Percentiles rank a stretch among this genome's conserved stretches.
phyloP scores from a whole-genome alignment of 2,888 invertebrate genomes.

The Tyria jacobaeae region DNA sequence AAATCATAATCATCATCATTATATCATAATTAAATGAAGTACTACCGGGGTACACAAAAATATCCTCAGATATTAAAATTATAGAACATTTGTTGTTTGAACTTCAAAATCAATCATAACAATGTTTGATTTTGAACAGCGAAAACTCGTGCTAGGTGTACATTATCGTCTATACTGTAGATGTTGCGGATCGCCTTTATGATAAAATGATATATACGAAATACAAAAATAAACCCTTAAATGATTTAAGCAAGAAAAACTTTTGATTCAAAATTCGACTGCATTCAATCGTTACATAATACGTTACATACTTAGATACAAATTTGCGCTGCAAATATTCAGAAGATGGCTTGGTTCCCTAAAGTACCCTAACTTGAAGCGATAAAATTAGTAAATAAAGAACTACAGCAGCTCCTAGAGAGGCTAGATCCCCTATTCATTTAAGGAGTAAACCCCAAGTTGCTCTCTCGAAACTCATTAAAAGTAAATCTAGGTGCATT shows the following conservation, averaged over 20 bases:
- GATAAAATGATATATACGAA: not conserved
- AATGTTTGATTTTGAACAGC: too few relatives aligned
- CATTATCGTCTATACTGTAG: not conserved
- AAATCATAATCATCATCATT: too few relatives aligned
- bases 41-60: too few relatives aligned
- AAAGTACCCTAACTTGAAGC: conserved; percentile 22
- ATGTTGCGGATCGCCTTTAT: not conserved
- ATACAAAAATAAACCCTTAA: not conserved
- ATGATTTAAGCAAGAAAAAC: not conserved
- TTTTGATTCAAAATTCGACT: not conserved
- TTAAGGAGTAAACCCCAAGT: conserved; percentile 81
- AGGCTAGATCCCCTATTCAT: conserved; percentile 71
- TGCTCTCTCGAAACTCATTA: conserved; percentile 84
- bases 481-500: conserved; percentile 84
- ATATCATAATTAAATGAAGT: too few relatives aligned
- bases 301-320: not conserved
- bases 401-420: conserved; percentile 54
- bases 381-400: conserved; percentile 57
- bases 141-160: not conserved
- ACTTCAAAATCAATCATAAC: too few relatives aligned
- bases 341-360: conserved; percentile 8
- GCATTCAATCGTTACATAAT: not conserved
- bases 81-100: too few relatives aligned
- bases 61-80: too few relatives aligned
- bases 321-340: conserved; percentile 7